Base-by-base conservation (phyloP, 2,888 invertebrate species). In the Cosmia pyralina region DNA sequence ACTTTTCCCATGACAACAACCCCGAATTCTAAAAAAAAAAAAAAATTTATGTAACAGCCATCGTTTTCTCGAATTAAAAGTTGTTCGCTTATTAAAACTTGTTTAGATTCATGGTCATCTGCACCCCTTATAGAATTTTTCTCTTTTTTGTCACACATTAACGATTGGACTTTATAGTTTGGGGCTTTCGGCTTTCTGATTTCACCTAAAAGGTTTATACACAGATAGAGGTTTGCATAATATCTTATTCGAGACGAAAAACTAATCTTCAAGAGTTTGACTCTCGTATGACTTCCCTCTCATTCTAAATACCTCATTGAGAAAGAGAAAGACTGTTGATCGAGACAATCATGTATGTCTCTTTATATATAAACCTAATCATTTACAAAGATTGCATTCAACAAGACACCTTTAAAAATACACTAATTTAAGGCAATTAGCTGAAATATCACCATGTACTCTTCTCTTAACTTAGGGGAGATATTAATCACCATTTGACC, bases 391-490 rank as follows among this genome's bases (percentile, higher is more conserved):
- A 52, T 60, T 58, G 17, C 64, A 57, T 75, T 69, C 34, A 69
- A 78, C 44, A 44, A 57, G 1, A 48, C 44, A 76, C 34, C 55
- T 22, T 75, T 5, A 41, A 17, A 69, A 69, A n/a, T 55, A 69
- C 7, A 52, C n/a, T 50, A 52, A 15, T 38, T 38, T 34, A 57
- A 34, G 53, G 75, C 69, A 76, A 44, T 19, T 17, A 55, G 34
- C 63, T 72, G 78, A 76, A 64, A 52, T 22, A 78, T 72, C 59
- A 77, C 55, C 65, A 65, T n/a, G 22, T 55, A 44, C 19, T 48
- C 46, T 46, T 78, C 13, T 55, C 77, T 70, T 76, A 76, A 38
- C n/a, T 53, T 72, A 72, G 13, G 34, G 38, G 50, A 78, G 79
- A 72, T 64, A 76, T 28, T 55, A 22, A 50, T 34, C n/a, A 63